Evolutionary conservation across 1,140 invertebrate species (phyloP), one percentile per base, ranked within the genome.

Genomic region (Heliconius melpomene): DNA sequence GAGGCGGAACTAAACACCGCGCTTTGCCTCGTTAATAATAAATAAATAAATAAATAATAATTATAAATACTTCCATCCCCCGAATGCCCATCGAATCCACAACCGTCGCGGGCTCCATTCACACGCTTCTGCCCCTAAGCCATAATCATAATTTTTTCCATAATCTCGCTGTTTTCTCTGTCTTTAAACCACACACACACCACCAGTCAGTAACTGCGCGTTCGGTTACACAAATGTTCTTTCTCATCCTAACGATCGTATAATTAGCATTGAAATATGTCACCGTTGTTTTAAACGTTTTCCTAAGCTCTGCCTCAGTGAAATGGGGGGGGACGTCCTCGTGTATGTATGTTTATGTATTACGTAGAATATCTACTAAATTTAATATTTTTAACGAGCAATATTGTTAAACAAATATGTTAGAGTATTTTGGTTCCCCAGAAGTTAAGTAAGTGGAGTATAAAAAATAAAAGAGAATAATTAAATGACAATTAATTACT

Each of bases 251-350:
- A 77, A 79, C 60, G 80, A 50, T 40, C 75, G 70, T 79, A 77
- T 79, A 82, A 79, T 82, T 82, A 82, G 74, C 52, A 70, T 52
- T 79, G 77, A 79, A 76, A 82, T 79, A 79, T 82, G 74, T 75
- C 78, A 60, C 72, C 76, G 77, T 72, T 46, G 74, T 75, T 76
- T 72, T 38, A 73, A 50, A 72, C 77, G 77, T 46, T 81, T 50
- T 73, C 20, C 72, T 82, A 79, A 79, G 72, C 66, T 50, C 52
- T 73, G 57, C 32, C 74, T 77, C 79, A 73, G 18, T 72, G 36
- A 77, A 74, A 36, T 71, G 6, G 20, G 13, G 73, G 73, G 60
- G 26, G 8, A 16, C 6, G 11, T 26, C 9, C 23, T 11, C 54
- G 2, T 60, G n/a, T 29, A 29, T 66, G 11, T 66, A 66, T 29